Base-by-base conservation (phyloP, 2,888 invertebrate genomes). In the Darwinula stevensoni region DNA sequence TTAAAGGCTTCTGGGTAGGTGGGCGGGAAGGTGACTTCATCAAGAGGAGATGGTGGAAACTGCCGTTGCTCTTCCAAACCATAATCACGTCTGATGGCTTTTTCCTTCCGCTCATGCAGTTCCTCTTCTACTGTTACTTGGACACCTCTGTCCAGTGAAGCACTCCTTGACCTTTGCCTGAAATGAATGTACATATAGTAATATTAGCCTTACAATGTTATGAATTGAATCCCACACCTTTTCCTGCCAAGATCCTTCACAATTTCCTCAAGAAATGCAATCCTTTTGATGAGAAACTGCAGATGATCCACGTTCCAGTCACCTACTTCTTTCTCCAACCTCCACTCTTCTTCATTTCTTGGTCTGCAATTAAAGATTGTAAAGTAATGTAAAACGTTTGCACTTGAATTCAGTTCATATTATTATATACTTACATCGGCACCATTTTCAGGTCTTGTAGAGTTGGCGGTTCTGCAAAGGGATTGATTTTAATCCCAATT, bases 1-100 rank as follows among this genome's bases (percentile, higher is more conserved):
- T 22, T 22, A 22, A 22, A 22, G 22, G 22, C 22, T 22, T 22
- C 22, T 22, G 22, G 22, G 22, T 22, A 22, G 22, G 22, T 22
- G 22, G 22, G 22, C 22, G 22, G 22, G 22, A 22, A 22, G 22
- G 22, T 22, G 22, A 22, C 22, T 22, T 22, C 22, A 22, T 22
- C 22, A 22, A 22, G 22, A 22, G 22, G 22, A 22, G 22, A 22
- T 22, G 22, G 22, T 22, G 22, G 22, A 22, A 22, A 22, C 22
- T 22, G 22, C 22, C 22, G 22, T 22, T 22, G 22, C 22, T 22
- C 22, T 22, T 22, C 22, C 22, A 22, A 22, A 22, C 22, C 22
- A 22, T 22, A 22, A 22, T 22, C 22, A 22, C 22, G 22, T 22
- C 22, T 22, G 22, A 22, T 22, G 22, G 22, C 22, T 22, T 22